phyloP scores from a whole-genome alignment of 2,888 invertebrate species.

The Molanna angustata region DNA sequence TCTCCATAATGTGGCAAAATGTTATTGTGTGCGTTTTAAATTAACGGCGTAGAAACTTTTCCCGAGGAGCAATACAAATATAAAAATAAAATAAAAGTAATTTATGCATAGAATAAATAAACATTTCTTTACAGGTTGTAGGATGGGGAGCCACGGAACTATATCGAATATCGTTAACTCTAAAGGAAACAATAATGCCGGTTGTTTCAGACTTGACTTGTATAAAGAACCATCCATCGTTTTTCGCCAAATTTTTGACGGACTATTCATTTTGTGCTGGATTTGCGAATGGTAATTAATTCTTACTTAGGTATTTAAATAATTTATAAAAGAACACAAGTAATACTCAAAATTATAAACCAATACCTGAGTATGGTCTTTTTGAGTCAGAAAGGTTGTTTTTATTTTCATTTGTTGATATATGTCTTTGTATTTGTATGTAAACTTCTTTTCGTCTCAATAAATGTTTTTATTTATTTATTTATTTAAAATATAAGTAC shows the following conservation, averaged over 20 bases:
- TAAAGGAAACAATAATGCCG: conserved; percentile 16
- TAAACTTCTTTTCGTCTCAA: not conserved
- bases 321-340: too few species aligned
- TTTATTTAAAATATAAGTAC: too few species aligned
- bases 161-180: conserved; percentile 9
- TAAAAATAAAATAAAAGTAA: too few species aligned
- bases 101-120: too few species aligned
- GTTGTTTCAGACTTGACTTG: conserved; percentile 22
- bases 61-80: too few species aligned
- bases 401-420: not conserved
- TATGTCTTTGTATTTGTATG: too few species aligned
- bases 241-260: conserved; percentile 22
- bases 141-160: conserved; percentile 24
- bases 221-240: conserved; percentile 19
- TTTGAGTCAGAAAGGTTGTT: not conserved
- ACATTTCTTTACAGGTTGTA: conserved; percentile 18
- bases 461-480: not conserved
- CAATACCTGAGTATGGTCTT: too few species aligned
- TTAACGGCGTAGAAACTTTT: too few species aligned
- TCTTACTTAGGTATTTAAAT: not conserved
- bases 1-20: too few species aligned
- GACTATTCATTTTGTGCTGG: conserved; percentile 28
- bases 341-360: too few species aligned
- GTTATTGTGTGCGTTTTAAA: too few species aligned
- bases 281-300: conserved; percentile 22